These are phyloP conservation scores for Diachasma alloeum DNA, from an alignment of 1,140 invertebrate species.

Conservation along the genomic window DNA sequence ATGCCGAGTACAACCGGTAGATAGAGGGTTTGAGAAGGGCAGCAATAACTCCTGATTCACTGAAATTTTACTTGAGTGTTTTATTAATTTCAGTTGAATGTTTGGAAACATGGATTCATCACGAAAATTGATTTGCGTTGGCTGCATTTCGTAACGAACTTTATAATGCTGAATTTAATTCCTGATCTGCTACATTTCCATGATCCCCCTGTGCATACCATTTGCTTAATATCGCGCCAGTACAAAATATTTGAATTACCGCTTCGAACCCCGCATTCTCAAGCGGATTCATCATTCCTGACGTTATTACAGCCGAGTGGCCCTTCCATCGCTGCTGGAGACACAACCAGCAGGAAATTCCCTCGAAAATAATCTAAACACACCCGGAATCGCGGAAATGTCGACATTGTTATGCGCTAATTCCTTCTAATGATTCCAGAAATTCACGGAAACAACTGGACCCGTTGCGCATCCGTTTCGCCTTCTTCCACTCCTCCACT, in stretches of 20 bases:
- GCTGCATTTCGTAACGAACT: not conserved
- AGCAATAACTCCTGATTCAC: conserved; percentile 20
- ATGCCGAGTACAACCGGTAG: not conserved
- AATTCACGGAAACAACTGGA: conserved; percentile 11
- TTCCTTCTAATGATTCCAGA: conserved; percentile 39
- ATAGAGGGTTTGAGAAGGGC: not conserved
- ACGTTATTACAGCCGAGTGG: not conserved
- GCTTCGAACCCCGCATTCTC: no score
- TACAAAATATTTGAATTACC: no score
- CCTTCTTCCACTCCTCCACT: no score
- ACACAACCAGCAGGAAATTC: not conserved
- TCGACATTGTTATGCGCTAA: conserved; percentile 24
- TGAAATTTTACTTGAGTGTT: conserved; percentile 46
- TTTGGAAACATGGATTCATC: no score
- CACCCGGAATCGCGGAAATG: no score
- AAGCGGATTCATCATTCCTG: not conserved
- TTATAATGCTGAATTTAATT: not conserved
- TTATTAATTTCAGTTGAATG: no score
- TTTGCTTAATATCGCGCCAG: no score
- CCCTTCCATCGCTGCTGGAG: not conserved
- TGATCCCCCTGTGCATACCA: no score
- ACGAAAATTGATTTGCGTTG: no score
- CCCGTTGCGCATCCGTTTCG: not conserved
- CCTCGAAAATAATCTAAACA: not conserved
- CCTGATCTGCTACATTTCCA: not conserved